Percentiles rank a stretch among this genome's conserved stretches.
These are phyloP conservation scores for Dolichoris vasculosae DNA, from an alignment of 1,140 invertebrate genomes.

Conservation along the genomic window DNA sequence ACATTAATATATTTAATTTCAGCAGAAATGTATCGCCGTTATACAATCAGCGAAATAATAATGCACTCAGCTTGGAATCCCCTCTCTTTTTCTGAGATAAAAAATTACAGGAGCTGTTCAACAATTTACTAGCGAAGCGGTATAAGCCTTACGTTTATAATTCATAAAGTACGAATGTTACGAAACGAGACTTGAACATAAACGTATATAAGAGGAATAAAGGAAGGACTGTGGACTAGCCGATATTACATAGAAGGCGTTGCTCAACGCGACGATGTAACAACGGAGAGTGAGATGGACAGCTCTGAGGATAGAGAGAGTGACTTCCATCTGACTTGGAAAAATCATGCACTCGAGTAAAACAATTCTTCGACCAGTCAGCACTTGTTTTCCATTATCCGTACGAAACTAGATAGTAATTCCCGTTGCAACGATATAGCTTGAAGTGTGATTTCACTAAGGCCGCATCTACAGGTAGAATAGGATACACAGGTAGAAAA, in stretches of 20 bases:
- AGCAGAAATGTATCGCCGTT: no score
- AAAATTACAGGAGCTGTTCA: not conserved
- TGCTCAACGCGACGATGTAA: not conserved
- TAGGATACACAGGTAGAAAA: not conserved
- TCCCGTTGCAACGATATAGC: conserved; percentile 24
- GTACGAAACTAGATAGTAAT: conserved; percentile 42
- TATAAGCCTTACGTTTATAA: not conserved
- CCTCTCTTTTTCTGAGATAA: not conserved
- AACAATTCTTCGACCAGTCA: conserved; percentile 20
- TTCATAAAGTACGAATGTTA: conserved; percentile 35
- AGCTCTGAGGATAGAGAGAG: not conserved
- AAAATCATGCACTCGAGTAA: not conserved
- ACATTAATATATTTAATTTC: no score
- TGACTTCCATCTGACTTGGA: not conserved
- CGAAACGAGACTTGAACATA: conserved; percentile 15
- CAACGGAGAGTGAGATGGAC: not conserved
- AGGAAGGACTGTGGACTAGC: not conserved
- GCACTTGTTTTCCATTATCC: conserved; percentile 44
- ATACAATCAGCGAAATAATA: no score
- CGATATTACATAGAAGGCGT: conserved; percentile 25
- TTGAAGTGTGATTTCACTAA: conserved; percentile 25
- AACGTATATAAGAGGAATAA: not conserved
- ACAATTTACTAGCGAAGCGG: not conserved
- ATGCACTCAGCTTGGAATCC: not conserved
- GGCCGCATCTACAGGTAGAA: not conserved